These are phyloP conservation scores for Rotaria socialis DNA, from an alignment of 2,888 invertebrate species.

Conservation along the genomic window DNA sequence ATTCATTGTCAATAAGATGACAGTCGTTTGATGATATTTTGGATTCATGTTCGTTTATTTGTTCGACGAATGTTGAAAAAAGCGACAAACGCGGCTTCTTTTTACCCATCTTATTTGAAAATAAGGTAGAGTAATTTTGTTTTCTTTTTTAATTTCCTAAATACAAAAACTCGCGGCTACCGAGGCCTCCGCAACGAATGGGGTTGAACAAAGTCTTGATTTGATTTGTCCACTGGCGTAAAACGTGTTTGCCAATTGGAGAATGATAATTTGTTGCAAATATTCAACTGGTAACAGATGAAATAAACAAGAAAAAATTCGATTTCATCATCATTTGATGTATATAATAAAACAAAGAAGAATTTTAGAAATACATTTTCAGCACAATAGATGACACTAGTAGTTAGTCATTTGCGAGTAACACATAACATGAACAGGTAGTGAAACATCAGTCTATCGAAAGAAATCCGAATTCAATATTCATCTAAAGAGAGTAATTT, in stretches of 20 bases:
- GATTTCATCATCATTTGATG: no score
- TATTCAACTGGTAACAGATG: not conserved
- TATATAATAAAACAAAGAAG: no score
- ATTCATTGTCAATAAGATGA: conserved; percentile 1
- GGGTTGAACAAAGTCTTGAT: not conserved
- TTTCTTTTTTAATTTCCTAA: not conserved
- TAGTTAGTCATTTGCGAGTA: no score
- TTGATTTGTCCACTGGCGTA: not conserved
- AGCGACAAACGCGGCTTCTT: not conserved
- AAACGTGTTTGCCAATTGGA: not conserved
- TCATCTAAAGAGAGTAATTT: no score
- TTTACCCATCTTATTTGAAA: not conserved
- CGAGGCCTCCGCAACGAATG: not conserved
- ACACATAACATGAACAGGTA: no score
- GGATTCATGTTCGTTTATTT: not conserved
- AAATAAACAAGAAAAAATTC: no score
- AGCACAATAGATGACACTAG: no score
- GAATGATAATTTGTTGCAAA: not conserved
- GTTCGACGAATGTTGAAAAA: not conserved
- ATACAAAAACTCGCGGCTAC: conserved; percentile 4
- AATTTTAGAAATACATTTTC: no score
- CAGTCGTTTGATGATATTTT: not conserved
- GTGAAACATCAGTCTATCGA: no score
- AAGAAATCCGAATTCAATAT: no score
- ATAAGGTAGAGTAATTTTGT: not conserved